A percentile compares a stretch with the other conserved stretches of the same genome.
phyloP scores from a whole-genome alignment of 1,140 invertebrate genomes.

The Chymomyza costata region DNA sequence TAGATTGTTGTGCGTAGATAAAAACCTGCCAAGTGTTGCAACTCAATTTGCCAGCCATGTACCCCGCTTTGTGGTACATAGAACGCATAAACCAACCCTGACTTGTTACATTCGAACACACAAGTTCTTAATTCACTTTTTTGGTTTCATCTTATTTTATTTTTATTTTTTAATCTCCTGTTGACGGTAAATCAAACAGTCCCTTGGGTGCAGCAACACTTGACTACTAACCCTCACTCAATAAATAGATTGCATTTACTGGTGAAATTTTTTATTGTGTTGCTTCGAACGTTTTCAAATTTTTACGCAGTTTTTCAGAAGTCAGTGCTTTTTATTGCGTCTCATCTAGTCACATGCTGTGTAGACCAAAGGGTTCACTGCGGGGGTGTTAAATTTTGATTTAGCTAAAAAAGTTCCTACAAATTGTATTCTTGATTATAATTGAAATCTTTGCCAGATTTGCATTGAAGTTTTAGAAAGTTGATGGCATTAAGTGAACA shows the following conservation, averaged over 20 bases:
- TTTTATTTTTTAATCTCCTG: slow-evolving; percentile 67
- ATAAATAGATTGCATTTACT: slow-evolving; percentile 63
- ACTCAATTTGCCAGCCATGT: slow-evolving; percentile 51
- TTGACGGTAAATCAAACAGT: slow-evolving; percentile 73
- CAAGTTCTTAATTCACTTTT: slow-evolving; percentile 72
- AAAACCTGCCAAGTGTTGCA: slow-evolving; percentile 73
- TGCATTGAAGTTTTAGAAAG: too few species aligned
- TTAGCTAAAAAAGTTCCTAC: slow-evolving; percentile 40
- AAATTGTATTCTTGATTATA: slow-evolving; percentile 22
- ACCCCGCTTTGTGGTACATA: slow-evolving; percentile 2
- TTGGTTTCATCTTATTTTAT: slow-evolving; percentile 25
- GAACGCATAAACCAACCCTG: slow-evolving; percentile 31
- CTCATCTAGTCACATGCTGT: slow-evolving; percentile 5
- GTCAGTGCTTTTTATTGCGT: slow-evolving; percentile 49
- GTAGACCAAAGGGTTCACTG: slow-evolving; percentile 45
- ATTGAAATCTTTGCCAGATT: too few species aligned
- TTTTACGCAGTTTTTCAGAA: slow-evolving; percentile 51
- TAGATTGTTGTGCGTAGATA: slow-evolving; percentile 67
- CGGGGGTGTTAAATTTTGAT: slow-evolving; percentile 53
- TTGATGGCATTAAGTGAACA: too few species aligned
- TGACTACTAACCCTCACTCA: slow-evolving; percentile 35
- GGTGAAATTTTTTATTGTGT: slow-evolving; percentile 40
- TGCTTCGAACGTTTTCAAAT: slow-evolving; percentile 61
- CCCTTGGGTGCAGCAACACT: slow-evolving; percentile 64
- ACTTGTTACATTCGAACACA: slow-evolving; percentile 60